Conservation (phyloP, 2,797 vertebrate species). For the Macroramphosus scolopax region DNA sequence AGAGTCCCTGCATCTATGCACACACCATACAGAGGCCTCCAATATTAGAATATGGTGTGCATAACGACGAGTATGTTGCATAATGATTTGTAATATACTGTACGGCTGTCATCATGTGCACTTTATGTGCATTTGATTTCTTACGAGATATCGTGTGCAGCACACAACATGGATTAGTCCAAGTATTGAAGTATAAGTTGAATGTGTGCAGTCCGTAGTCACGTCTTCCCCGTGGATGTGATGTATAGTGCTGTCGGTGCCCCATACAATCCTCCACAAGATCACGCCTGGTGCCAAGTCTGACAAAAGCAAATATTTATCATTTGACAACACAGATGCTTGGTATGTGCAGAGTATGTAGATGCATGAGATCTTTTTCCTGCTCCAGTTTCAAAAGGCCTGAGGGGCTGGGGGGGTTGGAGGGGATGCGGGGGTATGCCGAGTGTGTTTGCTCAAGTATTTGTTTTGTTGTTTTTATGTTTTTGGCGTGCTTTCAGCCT, state of each 20-base stretch:
- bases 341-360: constrained; percentile 50
- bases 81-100: too few relatives aligned
- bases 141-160: too few relatives aligned
- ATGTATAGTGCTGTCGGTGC: not conserved
- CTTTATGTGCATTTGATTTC: too few relatives aligned
- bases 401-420: constrained; percentile 8
- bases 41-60: not conserved
- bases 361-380: constrained; percentile 36
- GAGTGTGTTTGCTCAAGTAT: constrained; percentile 62
- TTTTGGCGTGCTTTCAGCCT: constrained; percentile 64
- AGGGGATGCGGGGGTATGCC: not conserved
- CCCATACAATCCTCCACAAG: constrained; percentile 15
- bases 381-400: constrained; percentile 45
- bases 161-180: too few relatives aligned
- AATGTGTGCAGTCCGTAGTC: too few relatives aligned
- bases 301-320: constrained; percentile 66
- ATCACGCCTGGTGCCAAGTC: constrained; percentile 44
- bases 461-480: constrained; percentile 74
- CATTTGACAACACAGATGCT: constrained; percentile 56
- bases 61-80: too few relatives aligned
- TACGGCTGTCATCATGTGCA: too few relatives aligned
- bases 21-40: not conserved
- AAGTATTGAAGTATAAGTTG: too few relatives aligned
- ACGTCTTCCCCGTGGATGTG: too few relatives aligned
- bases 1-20: not conserved